These are phyloP conservation scores for Phengaris alcon DNA, from an alignment of 2,888 invertebrate genomes.

Conservation along the genomic window DNA sequence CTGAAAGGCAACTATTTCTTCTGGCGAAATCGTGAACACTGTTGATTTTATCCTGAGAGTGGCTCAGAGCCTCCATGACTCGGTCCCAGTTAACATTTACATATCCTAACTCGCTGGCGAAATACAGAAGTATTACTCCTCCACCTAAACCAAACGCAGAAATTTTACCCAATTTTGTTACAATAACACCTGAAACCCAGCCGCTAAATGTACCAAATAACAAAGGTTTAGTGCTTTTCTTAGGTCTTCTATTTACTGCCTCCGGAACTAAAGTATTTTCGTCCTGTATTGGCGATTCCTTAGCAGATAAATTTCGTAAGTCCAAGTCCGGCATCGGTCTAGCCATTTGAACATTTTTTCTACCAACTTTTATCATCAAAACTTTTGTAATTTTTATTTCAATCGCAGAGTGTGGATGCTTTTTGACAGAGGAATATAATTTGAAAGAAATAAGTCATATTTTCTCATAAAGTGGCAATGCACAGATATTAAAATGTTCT, in stretches of 20 bases:
- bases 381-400: not conserved
- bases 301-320: conserved; percentile 45
- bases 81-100: conserved; percentile 93
- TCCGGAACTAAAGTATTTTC: conserved; percentile 50
- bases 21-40: conserved; percentile 81
- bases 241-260: conserved; percentile 47
- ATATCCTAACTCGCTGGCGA: conserved; percentile 93
- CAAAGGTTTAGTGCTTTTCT: conserved; percentile 54
- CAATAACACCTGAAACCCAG: conserved; percentile 86
- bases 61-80: conserved; percentile 85
- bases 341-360: conserved; percentile 55
- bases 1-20: conserved; percentile 84
- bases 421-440: conserved; percentile 10
- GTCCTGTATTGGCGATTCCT: conserved; percentile 41
- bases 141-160: conserved; percentile 94
- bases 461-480: not conserved
- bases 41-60: conserved; percentile 86
- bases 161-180: conserved; percentile 90
- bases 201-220: conserved; percentile 59
- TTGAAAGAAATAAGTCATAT: not conserved
- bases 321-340: conserved; percentile 55
- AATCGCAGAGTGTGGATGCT: not conserved
- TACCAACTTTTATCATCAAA: conserved; percentile 27
- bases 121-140: conserved; percentile 89
- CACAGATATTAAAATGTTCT: too few species aligned